Percentiles rank a stretch among this genome's conserved stretches.
Evolutionary conservation across 2,113 vertebrate species (phyloP).

Genomic region (Todiramphus saurophagus): DNA sequence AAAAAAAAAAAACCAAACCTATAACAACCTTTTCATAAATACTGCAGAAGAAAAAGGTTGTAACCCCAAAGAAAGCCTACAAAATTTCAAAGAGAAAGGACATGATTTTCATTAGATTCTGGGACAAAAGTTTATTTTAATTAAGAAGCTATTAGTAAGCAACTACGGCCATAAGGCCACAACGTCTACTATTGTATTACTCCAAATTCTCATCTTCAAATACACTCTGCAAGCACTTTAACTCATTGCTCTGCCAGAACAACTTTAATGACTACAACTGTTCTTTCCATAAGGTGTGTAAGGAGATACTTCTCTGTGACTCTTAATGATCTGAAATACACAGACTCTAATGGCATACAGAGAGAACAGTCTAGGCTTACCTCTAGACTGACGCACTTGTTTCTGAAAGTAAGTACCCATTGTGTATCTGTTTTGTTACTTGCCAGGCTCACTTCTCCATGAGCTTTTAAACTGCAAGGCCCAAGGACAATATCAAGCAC

Average conservation of each 20-base stretch:
- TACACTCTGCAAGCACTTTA: background rate
- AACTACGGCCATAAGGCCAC: background rate
- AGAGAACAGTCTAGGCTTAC: slow-evolving; percentile 44
- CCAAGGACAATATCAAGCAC: slow-evolving; percentile 70
- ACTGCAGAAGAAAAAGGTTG: background rate
- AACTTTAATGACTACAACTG: background rate
- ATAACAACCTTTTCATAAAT: background rate
- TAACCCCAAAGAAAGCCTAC: background rate
- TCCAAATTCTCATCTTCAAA: background rate
- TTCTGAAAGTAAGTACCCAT: slow-evolving; percentile 70
- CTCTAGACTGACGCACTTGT: slow-evolving; percentile 72
- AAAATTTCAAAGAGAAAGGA: background rate
- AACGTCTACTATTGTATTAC: background rate
- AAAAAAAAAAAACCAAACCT: background rate
- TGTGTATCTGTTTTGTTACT: slow-evolving; percentile 18
- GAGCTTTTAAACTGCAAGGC: slow-evolving; percentile 68
- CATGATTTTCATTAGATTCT: background rate
- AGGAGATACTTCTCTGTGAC: background rate
- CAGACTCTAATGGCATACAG: background rate
- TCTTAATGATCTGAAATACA: background rate
- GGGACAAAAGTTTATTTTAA: background rate
- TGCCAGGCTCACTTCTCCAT: slow-evolving; percentile 24
- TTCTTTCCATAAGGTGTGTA: background rate
- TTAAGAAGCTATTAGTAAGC: background rate
- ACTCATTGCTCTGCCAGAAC: background rate